Conservation (phyloP, 64 coral and sea anemone species). For the Stichodactyla helianthus region DNA sequence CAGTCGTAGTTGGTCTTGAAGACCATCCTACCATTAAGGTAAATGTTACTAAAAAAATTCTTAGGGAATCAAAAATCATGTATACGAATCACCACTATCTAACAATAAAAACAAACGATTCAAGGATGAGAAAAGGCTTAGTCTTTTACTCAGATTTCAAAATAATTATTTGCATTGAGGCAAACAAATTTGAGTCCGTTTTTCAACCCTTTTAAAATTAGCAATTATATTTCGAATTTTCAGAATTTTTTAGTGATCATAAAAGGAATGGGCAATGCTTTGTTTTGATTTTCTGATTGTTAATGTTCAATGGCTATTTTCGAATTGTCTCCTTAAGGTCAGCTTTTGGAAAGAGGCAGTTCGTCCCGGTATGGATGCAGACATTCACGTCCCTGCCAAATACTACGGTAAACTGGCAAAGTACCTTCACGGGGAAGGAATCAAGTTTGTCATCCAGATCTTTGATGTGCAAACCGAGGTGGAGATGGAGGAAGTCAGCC, state of each 20-base stretch:
- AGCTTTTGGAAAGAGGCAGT: constrained; percentile 28
- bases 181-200: too few species aligned
- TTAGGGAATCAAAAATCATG: background rate
- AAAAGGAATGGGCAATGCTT: too few species aligned
- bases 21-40: constrained; percentile 7
- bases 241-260: too few species aligned
- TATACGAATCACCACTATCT: background rate
- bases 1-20: background rate
- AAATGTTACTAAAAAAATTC: background rate
- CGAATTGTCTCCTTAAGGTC: background rate
- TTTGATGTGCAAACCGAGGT: constrained; percentile 20
- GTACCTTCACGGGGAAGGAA: background rate
- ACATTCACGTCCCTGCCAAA: constrained; percentile 17
- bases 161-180: too few species aligned
- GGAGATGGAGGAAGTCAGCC: constrained; percentile 8
- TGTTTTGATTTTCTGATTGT: too few species aligned
- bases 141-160: too few species aligned
- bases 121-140: too few species aligned
- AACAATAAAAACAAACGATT: too few species aligned
- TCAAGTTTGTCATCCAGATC: constrained; percentile 28
- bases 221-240: too few species aligned
- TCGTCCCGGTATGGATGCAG: constrained; percentile 9
- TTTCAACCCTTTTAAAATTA: too few species aligned
- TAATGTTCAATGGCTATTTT: background rate
- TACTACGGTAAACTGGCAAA: background rate